Base-by-base conservation (phyloP, 1,140 invertebrate species). In the Ceratitis capitata region DNA sequence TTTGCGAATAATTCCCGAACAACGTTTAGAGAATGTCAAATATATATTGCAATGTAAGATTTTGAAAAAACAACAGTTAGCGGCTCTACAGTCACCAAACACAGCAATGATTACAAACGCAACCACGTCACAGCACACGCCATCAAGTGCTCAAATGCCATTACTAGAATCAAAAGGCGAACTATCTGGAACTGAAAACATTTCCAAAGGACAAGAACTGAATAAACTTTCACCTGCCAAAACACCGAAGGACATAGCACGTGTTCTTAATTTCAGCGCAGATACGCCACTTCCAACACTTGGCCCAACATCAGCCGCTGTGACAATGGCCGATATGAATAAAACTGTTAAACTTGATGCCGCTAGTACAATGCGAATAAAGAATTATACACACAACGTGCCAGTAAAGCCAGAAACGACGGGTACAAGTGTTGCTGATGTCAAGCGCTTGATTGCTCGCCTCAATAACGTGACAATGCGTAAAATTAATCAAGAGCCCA, bases 1-100 rank as follows among this genome's bases (percentile, higher is more conserved):
- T 10, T 19, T 69, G 0, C 56, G 42, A 19, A 49, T 64, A 69
- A 64, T n/a, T 39, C 56, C 78, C 6, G 26, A 85, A 51, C 42
- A 85, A 0, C 87, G 87, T 47, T 87, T 89, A 0, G 26, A 83
- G 69, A 87, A 90, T 12, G 87, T 89, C 3, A 91, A 90, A 85
- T 78, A 87, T 7, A 47, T 91, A 7, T 49, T 91, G 0, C 90
- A 90, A 12, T 3, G 69, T n/a, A 69, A 53, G n/a, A 45, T 86
- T 64, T 32, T 85, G 69, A 29, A 69, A 78, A 49, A 69, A 23
- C 56, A 84, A 5, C 32, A 85, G 7, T 26, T 74, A 32, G 39
- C 82, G 82, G 14, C 42, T 45, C 3, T 83, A 61, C n/a, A 58
- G 56, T 16, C 83, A 7, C 61, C 64, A 9, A 74, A 61, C 12